A percentile compares a stretch with the other conserved stretches of the same genome.
Evolutionary conservation across 2,888 invertebrate species (phyloP).

Genomic region (Argyresthia goedartella): DNA sequence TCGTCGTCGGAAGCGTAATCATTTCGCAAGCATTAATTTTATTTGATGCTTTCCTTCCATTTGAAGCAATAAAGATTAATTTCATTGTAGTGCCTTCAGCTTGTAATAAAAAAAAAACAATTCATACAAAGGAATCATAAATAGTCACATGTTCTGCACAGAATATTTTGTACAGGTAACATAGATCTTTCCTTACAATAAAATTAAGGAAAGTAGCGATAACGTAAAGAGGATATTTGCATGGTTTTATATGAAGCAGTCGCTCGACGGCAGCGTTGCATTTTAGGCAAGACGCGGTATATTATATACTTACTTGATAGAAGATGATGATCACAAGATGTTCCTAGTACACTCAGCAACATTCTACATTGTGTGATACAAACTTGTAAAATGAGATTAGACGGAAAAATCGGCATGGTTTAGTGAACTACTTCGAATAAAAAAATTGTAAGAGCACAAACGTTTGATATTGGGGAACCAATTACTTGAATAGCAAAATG

Average conservation of each 20-base stretch:
- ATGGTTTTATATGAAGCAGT: slow-evolving; percentile 55
- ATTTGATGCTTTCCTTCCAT: slow-evolving; percentile 57
- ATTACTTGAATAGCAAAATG: slow-evolving; percentile 51
- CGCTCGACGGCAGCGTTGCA: slow-evolving; percentile 50
- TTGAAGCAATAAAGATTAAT: slow-evolving; percentile 55
- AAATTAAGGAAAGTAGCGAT: slow-evolving; percentile 52
- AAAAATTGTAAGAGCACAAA: slow-evolving; percentile 40
- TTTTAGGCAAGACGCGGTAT: slow-evolving; percentile 45
- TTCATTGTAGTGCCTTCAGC: slow-evolving; percentile 69
- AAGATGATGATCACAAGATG: slow-evolving; percentile 41
- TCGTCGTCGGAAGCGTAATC: slow-evolving; percentile 45
- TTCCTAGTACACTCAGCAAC: slow-evolving; percentile 53
- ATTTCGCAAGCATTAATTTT: slow-evolving; percentile 61
- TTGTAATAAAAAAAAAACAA: slow-evolving; percentile 45
- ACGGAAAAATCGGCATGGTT: slow-evolving; percentile 22
- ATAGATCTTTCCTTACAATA: slow-evolving; percentile 51
- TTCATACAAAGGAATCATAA: slow-evolving; percentile 36
- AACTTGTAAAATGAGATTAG: slow-evolving; percentile 29
- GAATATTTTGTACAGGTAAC: slow-evolving; percentile 65
- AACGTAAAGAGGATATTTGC: slow-evolving; percentile 53
- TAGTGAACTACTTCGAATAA: slow-evolving; percentile 21
- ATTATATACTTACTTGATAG: slow-evolving; percentile 24
- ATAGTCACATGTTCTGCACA: slow-evolving; percentile 62
- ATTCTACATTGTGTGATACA: slow-evolving; percentile 44
- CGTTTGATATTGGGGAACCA: slow-evolving; percentile 48